A percentile compares a stretch with the other conserved stretches of the same genome.
Conservation (phyloP, 2,113 vertebrate genomes). For the Sturnira hondurensis region DNA sequence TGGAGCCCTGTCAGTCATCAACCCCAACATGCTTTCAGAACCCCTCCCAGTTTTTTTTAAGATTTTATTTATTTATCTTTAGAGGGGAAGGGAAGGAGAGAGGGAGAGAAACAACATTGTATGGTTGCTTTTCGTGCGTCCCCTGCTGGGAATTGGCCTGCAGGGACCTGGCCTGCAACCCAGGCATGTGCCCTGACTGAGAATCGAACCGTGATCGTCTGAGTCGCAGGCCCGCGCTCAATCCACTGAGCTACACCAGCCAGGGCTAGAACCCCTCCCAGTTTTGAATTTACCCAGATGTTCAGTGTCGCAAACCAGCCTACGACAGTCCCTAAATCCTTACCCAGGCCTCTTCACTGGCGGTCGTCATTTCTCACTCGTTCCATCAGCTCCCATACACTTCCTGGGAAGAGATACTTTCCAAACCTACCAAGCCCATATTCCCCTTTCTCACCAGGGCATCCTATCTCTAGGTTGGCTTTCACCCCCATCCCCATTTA, state of each 20-base stretch:
- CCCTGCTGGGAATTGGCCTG: too few species aligned
- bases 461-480: not conserved
- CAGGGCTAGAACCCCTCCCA: not conserved
- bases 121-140: too few species aligned
- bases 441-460: not conserved
- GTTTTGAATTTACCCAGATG: not conserved
- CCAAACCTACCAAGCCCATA: not conserved
- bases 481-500: not conserved
- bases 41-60: not conserved
- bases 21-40: not conserved
- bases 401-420: not conserved
- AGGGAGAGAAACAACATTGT: too few species aligned
- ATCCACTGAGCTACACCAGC: too few species aligned
- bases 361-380: not conserved
- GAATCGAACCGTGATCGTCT: too few species aligned
- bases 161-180: too few species aligned
- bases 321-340: not conserved
- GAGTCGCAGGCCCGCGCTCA: too few species aligned
- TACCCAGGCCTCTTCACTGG: not conserved
- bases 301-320: not conserved
- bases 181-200: too few species aligned
- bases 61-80: too few species aligned
- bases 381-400: not conserved
- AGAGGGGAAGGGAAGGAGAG: too few species aligned
- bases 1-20: not conserved